phyloP scores from a whole-genome alignment of 2,113 vertebrate genomes.

The Xenus cinereus region DNA sequence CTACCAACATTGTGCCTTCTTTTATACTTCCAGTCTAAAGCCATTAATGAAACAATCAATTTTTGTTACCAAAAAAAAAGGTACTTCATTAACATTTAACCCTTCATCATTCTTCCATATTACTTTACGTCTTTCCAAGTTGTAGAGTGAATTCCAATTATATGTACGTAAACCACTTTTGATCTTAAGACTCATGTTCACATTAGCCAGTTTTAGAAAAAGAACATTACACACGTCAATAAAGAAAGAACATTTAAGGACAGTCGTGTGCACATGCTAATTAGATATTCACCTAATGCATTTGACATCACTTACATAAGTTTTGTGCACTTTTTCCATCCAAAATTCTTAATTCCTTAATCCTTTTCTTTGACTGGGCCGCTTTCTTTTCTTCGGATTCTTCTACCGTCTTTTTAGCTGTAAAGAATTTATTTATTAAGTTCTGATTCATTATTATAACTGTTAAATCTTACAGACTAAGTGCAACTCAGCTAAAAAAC shows the following conservation, averaged over 20 bases:
- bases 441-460: not conserved
- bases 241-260: not conserved
- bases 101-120: not conserved
- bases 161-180: not conserved
- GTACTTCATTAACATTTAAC: not conserved
- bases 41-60: not conserved
- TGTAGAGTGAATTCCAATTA: fast-evolving
- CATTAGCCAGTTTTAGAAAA: not conserved
- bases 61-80: not conserved
- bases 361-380: constrained; percentile 85
- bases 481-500: not conserved
- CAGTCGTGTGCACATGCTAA: fast-evolving
- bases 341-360: constrained; percentile 90
- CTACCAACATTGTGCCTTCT: not conserved
- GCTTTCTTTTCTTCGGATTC: constrained; percentile 80
- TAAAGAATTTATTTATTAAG: constrained; percentile 48
- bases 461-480: not conserved
- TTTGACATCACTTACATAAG: constrained; percentile 83
- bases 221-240: not conserved
- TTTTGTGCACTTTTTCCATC: constrained; percentile 94
- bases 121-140: not conserved
- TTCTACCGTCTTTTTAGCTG: constrained; percentile 85
- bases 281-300: not conserved
- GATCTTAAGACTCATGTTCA: not conserved
- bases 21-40: not conserved